Conservation (phyloP, 1,140 invertebrate genomes). For the Calycopis cecrops region DNA sequence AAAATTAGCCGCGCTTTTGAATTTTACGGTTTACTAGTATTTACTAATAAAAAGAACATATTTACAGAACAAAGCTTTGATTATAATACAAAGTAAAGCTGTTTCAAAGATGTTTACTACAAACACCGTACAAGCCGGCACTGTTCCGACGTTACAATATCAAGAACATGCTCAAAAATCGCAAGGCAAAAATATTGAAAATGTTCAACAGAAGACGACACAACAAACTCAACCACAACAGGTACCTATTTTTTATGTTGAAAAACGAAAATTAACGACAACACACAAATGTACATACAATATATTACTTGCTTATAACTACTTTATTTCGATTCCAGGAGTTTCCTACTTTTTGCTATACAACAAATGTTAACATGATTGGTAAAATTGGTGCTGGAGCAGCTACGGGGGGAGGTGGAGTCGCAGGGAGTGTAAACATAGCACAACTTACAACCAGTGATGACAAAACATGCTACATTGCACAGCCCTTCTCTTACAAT, state of each 20-base stretch:
- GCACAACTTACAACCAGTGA: slow-evolving; percentile 78
- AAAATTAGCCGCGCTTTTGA: slow-evolving; percentile 64
- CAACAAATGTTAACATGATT: slow-evolving; percentile 81
- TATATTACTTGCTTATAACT: slow-evolving; percentile 1
- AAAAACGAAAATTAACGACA: background rate
- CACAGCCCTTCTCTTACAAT: slow-evolving; percentile 82
- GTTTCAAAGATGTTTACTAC: slow-evolving; percentile 66
- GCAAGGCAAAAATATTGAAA: slow-evolving; percentile 71
- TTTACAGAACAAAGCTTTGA: background rate
- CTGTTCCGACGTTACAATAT: slow-evolving; percentile 70
- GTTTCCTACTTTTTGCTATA: slow-evolving; percentile 81
- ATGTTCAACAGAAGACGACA: slow-evolving; percentile 65
- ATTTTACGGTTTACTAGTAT: slow-evolving; percentile 26
- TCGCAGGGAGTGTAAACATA: slow-evolving; percentile 77
- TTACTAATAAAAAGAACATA: background rate
- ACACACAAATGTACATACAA: no score
- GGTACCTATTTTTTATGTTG: slow-evolving; percentile 30
- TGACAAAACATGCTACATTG: slow-evolving; percentile 82
- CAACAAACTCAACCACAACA: slow-evolving; percentile 64
- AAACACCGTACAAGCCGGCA: slow-evolving; percentile 67
- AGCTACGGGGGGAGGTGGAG: slow-evolving; percentile 60
- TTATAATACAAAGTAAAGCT: background rate
- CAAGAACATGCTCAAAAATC: slow-evolving; percentile 71
- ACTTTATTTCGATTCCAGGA: slow-evolving; percentile 58
- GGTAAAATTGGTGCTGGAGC: slow-evolving; percentile 75